These are phyloP conservation scores for Anableps anableps DNA, from an alignment of 2,797 vertebrate species.

Conservation along the genomic window DNA sequence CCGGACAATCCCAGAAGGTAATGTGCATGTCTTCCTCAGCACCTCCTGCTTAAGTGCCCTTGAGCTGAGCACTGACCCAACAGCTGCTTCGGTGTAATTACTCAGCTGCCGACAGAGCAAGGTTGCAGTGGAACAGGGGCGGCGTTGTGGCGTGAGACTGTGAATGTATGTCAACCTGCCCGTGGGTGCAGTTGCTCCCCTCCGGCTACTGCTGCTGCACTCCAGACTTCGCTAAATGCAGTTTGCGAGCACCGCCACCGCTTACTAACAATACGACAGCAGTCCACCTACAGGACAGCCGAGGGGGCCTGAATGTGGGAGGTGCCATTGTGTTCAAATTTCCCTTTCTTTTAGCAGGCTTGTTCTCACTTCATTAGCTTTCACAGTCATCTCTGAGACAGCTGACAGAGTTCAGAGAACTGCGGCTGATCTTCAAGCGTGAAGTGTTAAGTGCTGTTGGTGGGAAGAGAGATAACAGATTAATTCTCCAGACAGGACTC, in stretches of 20 bases:
- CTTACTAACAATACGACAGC: slow-evolving; percentile 16
- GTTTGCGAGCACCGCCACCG: background rate
- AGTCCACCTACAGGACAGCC: slow-evolving; percentile 27
- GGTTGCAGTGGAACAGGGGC: slow-evolving; percentile 37
- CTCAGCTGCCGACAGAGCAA: slow-evolving; percentile 43
- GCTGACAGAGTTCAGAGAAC: slow-evolving; percentile 57
- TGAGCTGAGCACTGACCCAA: slow-evolving; percentile 68
- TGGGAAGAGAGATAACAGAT: slow-evolving; percentile 62
- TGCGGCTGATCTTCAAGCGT: slow-evolving; percentile 49
- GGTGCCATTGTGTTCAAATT: slow-evolving; percentile 11
- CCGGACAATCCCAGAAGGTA: slow-evolving; percentile 40
- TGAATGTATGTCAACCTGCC: slow-evolving; percentile 38
- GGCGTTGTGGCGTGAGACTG: slow-evolving; percentile 47
- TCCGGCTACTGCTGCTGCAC: slow-evolving; percentile 22
- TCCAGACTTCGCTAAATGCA: background rate
- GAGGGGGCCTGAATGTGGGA: slow-evolving; percentile 15
- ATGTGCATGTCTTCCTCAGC: slow-evolving; percentile 48
- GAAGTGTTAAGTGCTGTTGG: slow-evolving; percentile 59
- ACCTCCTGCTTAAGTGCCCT: slow-evolving; percentile 64
- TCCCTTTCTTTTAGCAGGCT: slow-evolving; percentile 4
- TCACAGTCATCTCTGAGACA: slow-evolving; percentile 29
- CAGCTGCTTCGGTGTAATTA: slow-evolving; percentile 56
- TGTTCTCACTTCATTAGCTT: slow-evolving; percentile 52
- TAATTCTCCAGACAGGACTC: slow-evolving; percentile 63
- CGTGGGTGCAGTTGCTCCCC: slow-evolving; percentile 25